These are phyloP conservation scores for Mesembrinibis cayennensis DNA, from an alignment of 2,113 vertebrate species.

Conservation along the genomic window DNA sequence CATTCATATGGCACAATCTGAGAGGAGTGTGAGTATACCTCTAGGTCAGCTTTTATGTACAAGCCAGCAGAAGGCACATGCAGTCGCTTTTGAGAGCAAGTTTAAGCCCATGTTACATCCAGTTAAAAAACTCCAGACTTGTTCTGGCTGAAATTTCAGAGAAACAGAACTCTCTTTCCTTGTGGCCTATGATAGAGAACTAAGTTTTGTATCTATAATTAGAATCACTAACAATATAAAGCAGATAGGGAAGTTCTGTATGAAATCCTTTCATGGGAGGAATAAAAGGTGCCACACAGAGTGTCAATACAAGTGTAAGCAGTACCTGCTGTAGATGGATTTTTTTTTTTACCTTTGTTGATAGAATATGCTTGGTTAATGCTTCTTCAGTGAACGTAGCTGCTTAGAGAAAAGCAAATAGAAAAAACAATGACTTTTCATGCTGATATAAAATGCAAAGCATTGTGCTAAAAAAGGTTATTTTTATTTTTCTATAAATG, in stretches of 20 bases:
- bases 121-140: background rate
- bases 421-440: background rate
- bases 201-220: background rate
- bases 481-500: background rate
- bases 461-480: background rate
- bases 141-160: background rate
- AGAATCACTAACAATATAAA: background rate
- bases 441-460: background rate
- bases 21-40: background rate
- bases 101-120: background rate
- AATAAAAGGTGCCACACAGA: background rate
- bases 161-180: background rate
- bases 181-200: background rate
- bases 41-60: background rate
- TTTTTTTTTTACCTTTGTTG: background rate
- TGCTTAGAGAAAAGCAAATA: background rate
- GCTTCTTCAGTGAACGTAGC: background rate
- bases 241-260: background rate
- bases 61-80: background rate
- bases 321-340: background rate
- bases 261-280: background rate
- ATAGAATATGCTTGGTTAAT: background rate
- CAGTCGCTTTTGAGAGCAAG: background rate
- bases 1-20: background rate
- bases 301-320: fast-evolving